Evolutionary conservation across 2,888 invertebrate genomes (phyloP), one percentile per base, ranked within the genome.

Genomic region (Koerneria pararmatus): DNA sequence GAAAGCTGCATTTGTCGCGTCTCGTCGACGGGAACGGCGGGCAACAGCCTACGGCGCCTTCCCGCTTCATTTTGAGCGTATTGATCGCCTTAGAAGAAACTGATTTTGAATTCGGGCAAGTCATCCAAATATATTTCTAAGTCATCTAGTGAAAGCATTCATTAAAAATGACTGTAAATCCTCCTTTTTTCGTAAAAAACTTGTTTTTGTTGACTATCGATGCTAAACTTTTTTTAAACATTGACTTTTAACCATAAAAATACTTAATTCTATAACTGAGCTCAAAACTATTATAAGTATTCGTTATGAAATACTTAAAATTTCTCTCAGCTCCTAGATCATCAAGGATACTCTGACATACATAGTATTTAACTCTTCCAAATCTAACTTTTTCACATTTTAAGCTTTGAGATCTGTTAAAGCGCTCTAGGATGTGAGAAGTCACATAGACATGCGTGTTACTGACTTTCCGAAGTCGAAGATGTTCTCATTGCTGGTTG

Each of bases 11-110:
- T 34, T 35, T 67, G 61, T 27, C 54, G 48, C 5, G 51, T 35
- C 22, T 62, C 59, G 22, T 67, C 67, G 34, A 34, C 41, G 0
- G 67, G 67, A 34, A 62, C 41, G 41, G 61, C 61, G 3, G 67
- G 67, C 5, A 67, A 62, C 48, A 59, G 35, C 22, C 67, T 54
- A 22, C 67, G 61, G 24, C 51, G 37, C 19, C 67, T 56, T 19
- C 59, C 37, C 29, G 67, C 41, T 48, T 60, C 59, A 1, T 32
- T 24, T 29, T 53, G 59, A 5, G 31, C 62, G 53, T 46, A 61
- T 56, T 29, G 4, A 24, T 31, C 37, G n/a, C n/a, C n/a, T n/a
- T n/a, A n/a, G n/a, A n/a, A n/a, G n/a, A n/a, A n/a, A n/a, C n/a
- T n/a, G n/a, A n/a, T n/a, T n/a, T n/a, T n/a, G n/a, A n/a, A n/a